Evolutionary conservation across 2,888 invertebrate species (phyloP).

Genomic region (Pristionchus exspectatus): DNA sequence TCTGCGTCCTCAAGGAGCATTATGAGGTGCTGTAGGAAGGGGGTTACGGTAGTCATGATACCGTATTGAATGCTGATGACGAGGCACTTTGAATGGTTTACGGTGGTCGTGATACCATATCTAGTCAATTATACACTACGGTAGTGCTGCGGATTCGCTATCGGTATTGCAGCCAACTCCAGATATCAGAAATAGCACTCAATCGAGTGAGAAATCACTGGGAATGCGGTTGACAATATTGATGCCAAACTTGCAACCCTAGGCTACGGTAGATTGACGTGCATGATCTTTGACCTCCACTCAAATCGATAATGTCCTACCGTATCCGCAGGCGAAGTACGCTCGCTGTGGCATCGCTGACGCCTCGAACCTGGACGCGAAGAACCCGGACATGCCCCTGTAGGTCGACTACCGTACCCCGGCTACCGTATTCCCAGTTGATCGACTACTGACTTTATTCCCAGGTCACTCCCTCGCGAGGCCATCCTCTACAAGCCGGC

Average conservation of each 20-base stretch:
- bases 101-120: background rate
- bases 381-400: slow-evolving; percentile 53
- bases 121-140: too few species aligned
- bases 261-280: too few species aligned
- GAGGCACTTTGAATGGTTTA: background rate
- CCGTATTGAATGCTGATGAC: background rate
- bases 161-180: too few species aligned
- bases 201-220: too few species aligned
- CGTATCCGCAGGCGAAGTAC: slow-evolving; percentile 20
- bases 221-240: too few species aligned
- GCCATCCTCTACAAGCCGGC: slow-evolving; percentile 47
- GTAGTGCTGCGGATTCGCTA: too few species aligned
- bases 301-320: background rate
- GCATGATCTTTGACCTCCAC: background rate
- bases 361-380: slow-evolving; percentile 40
- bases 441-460: background rate
- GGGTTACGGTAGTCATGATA: too few species aligned
- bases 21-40: background rate
- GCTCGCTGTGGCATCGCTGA: slow-evolving; percentile 50
- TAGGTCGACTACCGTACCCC: slow-evolving; percentile 2
- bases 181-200: too few species aligned
- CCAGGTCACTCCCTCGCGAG: slow-evolving; percentile 45
- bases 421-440: background rate
- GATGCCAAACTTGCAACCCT: too few species aligned
- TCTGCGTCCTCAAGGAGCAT: slow-evolving; percentile 47